Conservation (phyloP, 2,797 vertebrate genomes). For the Triplophysa bombifrons region DNA sequence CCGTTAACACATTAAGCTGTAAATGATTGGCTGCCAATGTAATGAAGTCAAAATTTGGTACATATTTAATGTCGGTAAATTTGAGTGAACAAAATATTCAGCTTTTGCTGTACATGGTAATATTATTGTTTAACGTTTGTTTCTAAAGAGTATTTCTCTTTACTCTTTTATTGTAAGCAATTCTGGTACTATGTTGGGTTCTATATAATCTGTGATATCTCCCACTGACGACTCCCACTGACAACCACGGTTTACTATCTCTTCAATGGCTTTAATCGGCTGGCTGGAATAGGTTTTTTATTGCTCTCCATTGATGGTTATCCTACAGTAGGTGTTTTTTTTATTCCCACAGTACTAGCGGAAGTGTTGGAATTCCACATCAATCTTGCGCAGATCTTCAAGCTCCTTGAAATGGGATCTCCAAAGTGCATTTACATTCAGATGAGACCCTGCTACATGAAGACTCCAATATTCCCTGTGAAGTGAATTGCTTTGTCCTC, state of each 20-base stretch:
- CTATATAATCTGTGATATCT: not conserved
- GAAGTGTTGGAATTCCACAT: conserved; percentile 31
- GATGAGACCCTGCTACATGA: conserved; percentile 54
- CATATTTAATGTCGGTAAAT: not conserved
- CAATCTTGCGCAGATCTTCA: conserved; percentile 45
- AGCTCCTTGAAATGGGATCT: conserved; percentile 44
- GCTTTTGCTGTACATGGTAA: not conserved
- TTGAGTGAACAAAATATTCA: not conserved
- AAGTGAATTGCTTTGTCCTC: conserved; percentile 52
- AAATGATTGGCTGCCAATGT: too few species aligned
- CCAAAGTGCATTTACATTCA: conserved; percentile 56
- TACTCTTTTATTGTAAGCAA: not conserved
- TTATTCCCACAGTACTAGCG: not conserved
- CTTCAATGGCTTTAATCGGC: conserved; percentile 31
- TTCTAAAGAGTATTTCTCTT: too few species aligned
- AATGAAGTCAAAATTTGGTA: too few species aligned
- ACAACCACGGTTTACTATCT: not conserved
- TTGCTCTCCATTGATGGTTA: conserved; percentile 3
- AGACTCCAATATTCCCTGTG: conserved; percentile 52
- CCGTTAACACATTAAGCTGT: too few species aligned
- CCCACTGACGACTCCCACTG: not conserved
- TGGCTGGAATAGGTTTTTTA: conserved; percentile 33
- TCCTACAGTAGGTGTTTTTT: conserved; percentile 7
- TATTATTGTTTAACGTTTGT: not conserved
- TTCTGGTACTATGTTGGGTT: not conserved